Percentiles rank a stretch among this genome's conserved stretches.
Evolutionary conservation across 2,888 invertebrate genomes (phyloP).

Genomic region (Polydrusus cervinus): DNA sequence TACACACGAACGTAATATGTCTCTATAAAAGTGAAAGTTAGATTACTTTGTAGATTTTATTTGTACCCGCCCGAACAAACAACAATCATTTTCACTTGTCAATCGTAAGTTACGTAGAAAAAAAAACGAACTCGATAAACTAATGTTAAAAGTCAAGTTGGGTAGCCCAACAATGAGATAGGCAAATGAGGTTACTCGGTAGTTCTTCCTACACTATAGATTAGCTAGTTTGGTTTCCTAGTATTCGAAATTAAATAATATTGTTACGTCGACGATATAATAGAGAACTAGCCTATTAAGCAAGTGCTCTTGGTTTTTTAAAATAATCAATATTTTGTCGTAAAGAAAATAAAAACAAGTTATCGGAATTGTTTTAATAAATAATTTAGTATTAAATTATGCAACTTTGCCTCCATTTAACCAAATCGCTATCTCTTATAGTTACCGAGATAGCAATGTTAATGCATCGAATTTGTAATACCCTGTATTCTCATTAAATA

Average conservation of each 20-base stretch:
- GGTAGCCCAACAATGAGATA: conserved; percentile 40
- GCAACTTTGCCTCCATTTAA: too few species aligned
- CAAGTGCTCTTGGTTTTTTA: too few species aligned
- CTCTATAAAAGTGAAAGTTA: conserved; percentile 49
- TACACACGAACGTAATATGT: conserved; percentile 43
- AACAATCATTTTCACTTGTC: conserved; percentile 44
- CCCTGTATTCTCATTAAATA: too few species aligned
- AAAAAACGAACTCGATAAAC: conserved; percentile 26
- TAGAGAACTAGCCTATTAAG: too few species aligned
- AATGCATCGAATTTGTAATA: too few species aligned
- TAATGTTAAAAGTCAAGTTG: conserved; percentile 48
- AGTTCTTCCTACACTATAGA: conserved; percentile 39
- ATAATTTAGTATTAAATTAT: too few species aligned
- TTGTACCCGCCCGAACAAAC: conserved; percentile 42
- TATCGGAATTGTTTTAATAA: too few species aligned
- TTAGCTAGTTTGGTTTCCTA: conserved; percentile 30
- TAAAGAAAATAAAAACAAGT: too few species aligned
- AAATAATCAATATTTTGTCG: too few species aligned
- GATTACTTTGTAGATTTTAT: conserved; percentile 42
- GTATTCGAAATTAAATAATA: conserved; percentile 5
- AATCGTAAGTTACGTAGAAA: conserved; percentile 33
- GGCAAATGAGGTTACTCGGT: conserved; percentile 41
- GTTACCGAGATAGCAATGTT: too few species aligned
- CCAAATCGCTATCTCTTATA: too few species aligned
- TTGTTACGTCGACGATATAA: too few species aligned